Evolutionary conservation across 2,797 vertebrate genomes (phyloP).

Genomic region (Lophotriccus pileatus): DNA sequence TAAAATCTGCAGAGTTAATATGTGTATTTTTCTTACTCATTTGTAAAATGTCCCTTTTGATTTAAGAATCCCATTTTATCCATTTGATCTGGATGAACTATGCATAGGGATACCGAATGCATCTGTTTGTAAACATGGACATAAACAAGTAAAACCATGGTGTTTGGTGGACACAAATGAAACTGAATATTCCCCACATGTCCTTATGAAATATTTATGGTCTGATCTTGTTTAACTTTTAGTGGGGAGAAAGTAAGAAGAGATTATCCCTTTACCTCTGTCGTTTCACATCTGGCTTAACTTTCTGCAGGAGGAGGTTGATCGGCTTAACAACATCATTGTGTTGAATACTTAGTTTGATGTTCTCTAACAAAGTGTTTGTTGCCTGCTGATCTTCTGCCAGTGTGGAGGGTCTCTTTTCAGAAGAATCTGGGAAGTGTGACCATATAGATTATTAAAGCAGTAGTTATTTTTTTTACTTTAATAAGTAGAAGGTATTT

Average conservation of each 20-base stretch:
- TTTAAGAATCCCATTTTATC: background rate
- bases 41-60: background rate
- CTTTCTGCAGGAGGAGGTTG: slow-evolving; percentile 80
- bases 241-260: background rate
- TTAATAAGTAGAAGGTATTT: background rate
- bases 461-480: background rate
- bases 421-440: slow-evolving; percentile 77
- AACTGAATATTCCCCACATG: background rate
- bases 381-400: slow-evolving; percentile 85
- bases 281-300: slow-evolving; percentile 79
- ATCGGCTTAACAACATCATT: slow-evolving; percentile 92
- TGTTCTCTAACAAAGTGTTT: slow-evolving; percentile 84
- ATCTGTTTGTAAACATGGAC: background rate
- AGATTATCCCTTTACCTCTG: slow-evolving; percentile 81
- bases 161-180: background rate
- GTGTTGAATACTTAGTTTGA: slow-evolving; percentile 90
- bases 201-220: background rate
- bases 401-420: slow-evolving; percentile 81
- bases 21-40: background rate
- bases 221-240: background rate
- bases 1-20: background rate
- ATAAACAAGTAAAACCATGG: background rate
- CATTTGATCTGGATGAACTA: background rate
- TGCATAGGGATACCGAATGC: background rate
- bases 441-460: background rate